These are phyloP conservation scores for Carassius auratus DNA, from an alignment of 2,113 vertebrate genomes.

Conservation along the genomic window DNA sequence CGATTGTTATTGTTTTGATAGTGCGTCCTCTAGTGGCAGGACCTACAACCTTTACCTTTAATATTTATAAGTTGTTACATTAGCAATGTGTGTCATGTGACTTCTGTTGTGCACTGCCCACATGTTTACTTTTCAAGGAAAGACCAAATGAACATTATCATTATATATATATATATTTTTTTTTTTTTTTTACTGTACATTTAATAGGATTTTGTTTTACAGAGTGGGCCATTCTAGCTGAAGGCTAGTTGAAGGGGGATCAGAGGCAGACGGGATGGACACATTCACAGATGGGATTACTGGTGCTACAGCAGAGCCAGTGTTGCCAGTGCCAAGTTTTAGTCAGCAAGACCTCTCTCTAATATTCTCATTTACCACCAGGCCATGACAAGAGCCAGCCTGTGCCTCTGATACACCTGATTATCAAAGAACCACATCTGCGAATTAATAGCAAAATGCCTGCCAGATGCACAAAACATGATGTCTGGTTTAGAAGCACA, in stretches of 20 bases:
- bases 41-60: no score
- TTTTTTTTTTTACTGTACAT: not conserved
- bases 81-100: not conserved
- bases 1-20: no score
- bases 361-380: conserved; percentile 18
- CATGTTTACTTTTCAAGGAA: not conserved
- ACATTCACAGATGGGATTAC: conserved; percentile 51
- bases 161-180: no score
- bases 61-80: not conserved
- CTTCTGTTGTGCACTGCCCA: not conserved
- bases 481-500: conserved; percentile 7
- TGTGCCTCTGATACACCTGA: conserved; percentile 13
- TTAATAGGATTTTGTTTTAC: conserved; percentile 38
- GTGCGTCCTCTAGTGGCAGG: no score
- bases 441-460: not conserved
- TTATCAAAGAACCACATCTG: conserved; percentile 30
- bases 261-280: conserved; percentile 6
- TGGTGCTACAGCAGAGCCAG: conserved; percentile 11
- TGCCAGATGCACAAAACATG: not conserved
- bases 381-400: not conserved
- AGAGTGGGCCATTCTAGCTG: conserved; percentile 31
- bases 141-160: not conserved
- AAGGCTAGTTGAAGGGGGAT: conserved; percentile 48
- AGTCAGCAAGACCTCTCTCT: conserved; percentile 30
- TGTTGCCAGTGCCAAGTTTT: conserved; percentile 17